A percentile compares a stretch with the other conserved stretches of the same genome.
These are phyloP conservation scores for Oceanodroma leucorhoa DNA, from an alignment of 2,797 vertebrate genomes.

Conservation along the genomic window DNA sequence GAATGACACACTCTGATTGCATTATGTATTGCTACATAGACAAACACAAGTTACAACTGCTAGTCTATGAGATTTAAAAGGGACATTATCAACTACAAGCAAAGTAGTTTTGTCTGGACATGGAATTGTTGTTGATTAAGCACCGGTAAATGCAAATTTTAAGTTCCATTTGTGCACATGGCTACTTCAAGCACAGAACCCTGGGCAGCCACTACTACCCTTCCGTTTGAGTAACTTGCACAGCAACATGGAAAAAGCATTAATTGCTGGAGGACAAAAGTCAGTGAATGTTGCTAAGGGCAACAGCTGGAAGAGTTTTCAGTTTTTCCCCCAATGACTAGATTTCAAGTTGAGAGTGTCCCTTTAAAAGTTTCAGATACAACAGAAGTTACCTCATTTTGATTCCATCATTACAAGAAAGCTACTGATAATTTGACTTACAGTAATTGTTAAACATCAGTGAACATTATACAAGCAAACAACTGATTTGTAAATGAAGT, in stretches of 20 bases:
- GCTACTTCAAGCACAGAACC: background rate
- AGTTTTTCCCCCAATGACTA: background rate
- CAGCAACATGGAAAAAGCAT: background rate
- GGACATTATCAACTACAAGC: slow-evolving; percentile 24
- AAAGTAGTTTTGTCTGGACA: background rate
- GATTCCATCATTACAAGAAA: background rate
- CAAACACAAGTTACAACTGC: background rate
- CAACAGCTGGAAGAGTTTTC: background rate
- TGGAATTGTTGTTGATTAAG: background rate
- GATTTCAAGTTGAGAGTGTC: background rate
- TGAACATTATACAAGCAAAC: background rate
- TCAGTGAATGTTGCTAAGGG: background rate
- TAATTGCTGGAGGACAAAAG: background rate
- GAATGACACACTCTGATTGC: background rate
- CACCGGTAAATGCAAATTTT: background rate
- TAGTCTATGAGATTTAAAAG: background rate
- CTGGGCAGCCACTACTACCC: background rate
- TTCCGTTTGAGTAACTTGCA: background rate
- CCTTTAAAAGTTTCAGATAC: background rate
- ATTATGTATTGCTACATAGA: background rate
- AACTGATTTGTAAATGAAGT: slow-evolving; percentile 29
- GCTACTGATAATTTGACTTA: background rate
- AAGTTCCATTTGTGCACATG: background rate
- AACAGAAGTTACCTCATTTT: background rate
- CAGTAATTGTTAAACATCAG: background rate